phyloP scores from a whole-genome alignment of 2,888 invertebrate species.

The Papilio gigon region DNA sequence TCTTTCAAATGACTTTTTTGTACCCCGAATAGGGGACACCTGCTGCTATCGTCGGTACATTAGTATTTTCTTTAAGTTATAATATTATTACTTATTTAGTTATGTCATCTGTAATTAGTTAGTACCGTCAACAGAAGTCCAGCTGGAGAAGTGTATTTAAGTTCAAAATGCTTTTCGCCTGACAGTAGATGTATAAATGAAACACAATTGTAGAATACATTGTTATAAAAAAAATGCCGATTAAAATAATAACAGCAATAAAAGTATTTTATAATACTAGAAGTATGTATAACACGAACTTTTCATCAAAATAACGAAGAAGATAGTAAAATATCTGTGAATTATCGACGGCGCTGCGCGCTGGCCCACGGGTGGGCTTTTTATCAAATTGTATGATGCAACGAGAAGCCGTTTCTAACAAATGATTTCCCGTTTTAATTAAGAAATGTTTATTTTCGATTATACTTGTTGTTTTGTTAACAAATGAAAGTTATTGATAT shows the following conservation, averaged over 20 bases:
- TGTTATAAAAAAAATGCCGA: background rate
- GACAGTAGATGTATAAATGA: too few species aligned
- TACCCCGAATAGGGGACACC: too few species aligned
- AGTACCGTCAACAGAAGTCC: too few species aligned
- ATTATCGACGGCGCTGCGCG: slow-evolving; percentile 15
- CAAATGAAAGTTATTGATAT: background rate
- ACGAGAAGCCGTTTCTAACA: slow-evolving; percentile 21
- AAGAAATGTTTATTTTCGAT: slow-evolving; percentile 28
- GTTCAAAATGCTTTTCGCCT: too few species aligned
- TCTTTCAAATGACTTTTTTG: too few species aligned
- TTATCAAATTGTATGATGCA: slow-evolving; percentile 36
- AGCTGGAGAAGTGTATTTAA: too few species aligned
- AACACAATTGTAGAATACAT: too few species aligned
- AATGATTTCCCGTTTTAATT: slow-evolving; percentile 32
- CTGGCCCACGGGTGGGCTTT: slow-evolving; percentile 31
- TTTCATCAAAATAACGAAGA: slow-evolving; percentile 31
- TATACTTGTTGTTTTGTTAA: slow-evolving; percentile 1
- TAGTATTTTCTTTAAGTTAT: too few species aligned
- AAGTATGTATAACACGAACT: background rate
- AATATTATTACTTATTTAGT: too few species aligned
- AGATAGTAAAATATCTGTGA: slow-evolving; percentile 36
- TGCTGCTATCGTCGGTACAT: too few species aligned
- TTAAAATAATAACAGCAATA: background rate
- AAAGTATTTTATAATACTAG: background rate
- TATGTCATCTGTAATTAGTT: too few species aligned